Evolutionary conservation across 2,113 vertebrate genomes (phyloP).

Genomic region (Phylloscopus trochilus): DNA sequence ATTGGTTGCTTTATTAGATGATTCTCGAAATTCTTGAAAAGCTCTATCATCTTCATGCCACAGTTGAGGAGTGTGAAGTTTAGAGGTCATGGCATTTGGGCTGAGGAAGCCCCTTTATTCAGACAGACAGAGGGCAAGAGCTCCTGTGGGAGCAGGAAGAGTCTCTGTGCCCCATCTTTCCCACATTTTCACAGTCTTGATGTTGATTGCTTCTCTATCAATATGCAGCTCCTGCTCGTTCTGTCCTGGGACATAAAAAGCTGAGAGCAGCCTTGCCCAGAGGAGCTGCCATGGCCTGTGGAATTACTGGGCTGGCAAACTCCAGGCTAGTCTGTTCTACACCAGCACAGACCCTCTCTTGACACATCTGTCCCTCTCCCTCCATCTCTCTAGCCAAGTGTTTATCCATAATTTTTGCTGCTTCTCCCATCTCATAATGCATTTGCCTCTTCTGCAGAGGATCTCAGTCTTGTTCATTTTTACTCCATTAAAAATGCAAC

Average conservation of each 20-base stretch:
- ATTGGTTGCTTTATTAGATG: neutral
- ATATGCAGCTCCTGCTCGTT: neutral
- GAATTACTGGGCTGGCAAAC: neutral
- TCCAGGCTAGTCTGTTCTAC: neutral
- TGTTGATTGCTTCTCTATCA: neutral
- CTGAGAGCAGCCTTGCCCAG: neutral
- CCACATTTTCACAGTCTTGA: neutral
- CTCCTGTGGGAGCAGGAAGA: neutral
- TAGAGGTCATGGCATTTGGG: neutral
- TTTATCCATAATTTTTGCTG: neutral
- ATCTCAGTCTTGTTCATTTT: neutral
- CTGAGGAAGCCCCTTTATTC: neutral
- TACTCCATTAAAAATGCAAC: neutral
- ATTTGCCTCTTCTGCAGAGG: neutral
- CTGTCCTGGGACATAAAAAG: neutral
- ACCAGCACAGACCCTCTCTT: neutral
- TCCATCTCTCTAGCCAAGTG: neutral
- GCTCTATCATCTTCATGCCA: neutral
- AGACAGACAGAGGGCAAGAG: neutral
- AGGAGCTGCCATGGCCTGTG: rapidly evolving
- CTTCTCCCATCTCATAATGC: neutral
- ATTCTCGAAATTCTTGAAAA: neutral
- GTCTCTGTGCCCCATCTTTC: neutral
- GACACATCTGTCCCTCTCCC: neutral
- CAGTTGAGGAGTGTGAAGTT: neutral